These are phyloP conservation scores for Bombylius discolor DNA, from an alignment of 2,888 invertebrate genomes.

Conservation along the genomic window DNA sequence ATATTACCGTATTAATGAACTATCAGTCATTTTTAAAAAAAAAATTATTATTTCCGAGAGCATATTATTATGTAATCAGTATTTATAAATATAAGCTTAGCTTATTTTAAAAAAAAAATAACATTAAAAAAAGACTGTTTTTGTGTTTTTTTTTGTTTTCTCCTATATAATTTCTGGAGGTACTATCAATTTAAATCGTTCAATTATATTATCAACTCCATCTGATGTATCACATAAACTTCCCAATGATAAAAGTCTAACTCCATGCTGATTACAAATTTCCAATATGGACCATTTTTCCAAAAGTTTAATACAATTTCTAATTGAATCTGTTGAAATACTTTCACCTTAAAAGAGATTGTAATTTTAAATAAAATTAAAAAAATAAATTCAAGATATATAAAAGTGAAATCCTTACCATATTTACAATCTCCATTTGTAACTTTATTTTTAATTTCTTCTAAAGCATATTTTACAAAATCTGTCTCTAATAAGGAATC, in stretches of 20 bases:
- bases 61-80: too few relatives aligned
- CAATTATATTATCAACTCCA: constrained; percentile 28
- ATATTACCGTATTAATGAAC: too few relatives aligned
- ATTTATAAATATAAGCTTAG: too few relatives aligned
- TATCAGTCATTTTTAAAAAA: too few relatives aligned
- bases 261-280: constrained; percentile 33
- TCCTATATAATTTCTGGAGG: constrained; percentile 14
- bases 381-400: not conserved
- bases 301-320: constrained; percentile 68
- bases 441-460: constrained; percentile 50
- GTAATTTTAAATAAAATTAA: constrained; percentile 10
- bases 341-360: constrained; percentile 58
- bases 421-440: constrained; percentile 45
- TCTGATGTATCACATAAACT: constrained; percentile 35
- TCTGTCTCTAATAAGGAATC: constrained; percentile 50
- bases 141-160: not conserved
- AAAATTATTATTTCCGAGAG: too few relatives aligned
- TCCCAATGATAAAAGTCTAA: constrained; percentile 37
- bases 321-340: constrained; percentile 72
- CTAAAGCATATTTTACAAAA: constrained; percentile 51
- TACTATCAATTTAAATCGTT: constrained; percentile 28
- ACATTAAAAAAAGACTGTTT: too few relatives aligned
- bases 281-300: constrained; percentile 72
- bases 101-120: too few relatives aligned
- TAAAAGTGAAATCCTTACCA: constrained; percentile 39